A percentile compares a stretch with the other conserved stretches of the same genome.
These are phyloP conservation scores for Cherax quadricarinatus DNA, from an alignment of 1,140 invertebrate genomes.

Conservation along the genomic window DNA sequence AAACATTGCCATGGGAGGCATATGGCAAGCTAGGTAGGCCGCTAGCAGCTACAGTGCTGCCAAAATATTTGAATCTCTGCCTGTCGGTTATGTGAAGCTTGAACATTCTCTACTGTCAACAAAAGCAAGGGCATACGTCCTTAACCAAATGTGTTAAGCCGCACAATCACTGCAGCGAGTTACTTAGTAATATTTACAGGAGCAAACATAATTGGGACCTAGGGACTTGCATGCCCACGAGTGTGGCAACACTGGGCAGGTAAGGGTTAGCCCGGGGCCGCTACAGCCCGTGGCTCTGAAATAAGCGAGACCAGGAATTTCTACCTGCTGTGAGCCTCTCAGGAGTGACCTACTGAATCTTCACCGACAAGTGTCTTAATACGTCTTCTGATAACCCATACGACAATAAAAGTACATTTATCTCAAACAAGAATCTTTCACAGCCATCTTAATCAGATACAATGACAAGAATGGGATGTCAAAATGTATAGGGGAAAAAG, in stretches of 20 bases:
- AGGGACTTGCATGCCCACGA: background rate
- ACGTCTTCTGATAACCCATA: background rate
- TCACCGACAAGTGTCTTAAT: background rate
- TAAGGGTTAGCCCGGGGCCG: background rate
- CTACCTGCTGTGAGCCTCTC: background rate
- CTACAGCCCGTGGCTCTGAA: background rate
- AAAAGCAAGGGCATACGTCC: too few relatives aligned
- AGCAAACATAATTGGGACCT: background rate
- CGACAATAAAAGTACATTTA: background rate
- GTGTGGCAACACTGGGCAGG: conserved; percentile 1
- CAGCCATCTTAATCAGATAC: background rate
- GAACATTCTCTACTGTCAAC: background rate
- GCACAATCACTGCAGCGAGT: background rate
- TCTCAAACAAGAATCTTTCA: background rate
- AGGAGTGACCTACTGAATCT: background rate
- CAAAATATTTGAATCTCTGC: background rate
- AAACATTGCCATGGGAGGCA: background rate
- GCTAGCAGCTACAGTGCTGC: background rate
- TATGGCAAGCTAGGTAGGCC: conserved; percentile 4
- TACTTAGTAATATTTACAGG: too few relatives aligned
- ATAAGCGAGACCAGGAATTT: background rate
- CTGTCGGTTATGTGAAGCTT: background rate
- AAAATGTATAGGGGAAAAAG: background rate
- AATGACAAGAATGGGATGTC: background rate
- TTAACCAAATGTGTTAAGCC: too few relatives aligned